These are phyloP conservation scores for Epizoanthus rinbou DNA, from an alignment of 92 coral and sea anemone genomes.

Conservation along the genomic window DNA sequence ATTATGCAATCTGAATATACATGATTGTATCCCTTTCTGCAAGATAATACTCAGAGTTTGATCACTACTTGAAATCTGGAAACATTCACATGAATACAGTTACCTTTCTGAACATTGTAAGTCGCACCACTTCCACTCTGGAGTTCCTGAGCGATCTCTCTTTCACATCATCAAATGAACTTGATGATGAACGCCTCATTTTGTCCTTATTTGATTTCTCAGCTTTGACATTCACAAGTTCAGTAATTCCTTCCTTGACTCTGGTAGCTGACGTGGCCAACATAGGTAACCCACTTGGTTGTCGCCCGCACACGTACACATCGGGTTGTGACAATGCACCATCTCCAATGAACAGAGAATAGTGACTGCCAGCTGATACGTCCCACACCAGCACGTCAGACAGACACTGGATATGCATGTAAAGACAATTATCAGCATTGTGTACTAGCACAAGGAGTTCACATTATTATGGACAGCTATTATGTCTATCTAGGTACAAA, in stretches of 20 bases:
- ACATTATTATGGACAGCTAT: too few relatives aligned
- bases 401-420: slow-evolving; percentile 66
- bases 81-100: background rate
- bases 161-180: slow-evolving; percentile 86
- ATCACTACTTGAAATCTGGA: too few relatives aligned
- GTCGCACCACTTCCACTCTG: slow-evolving; percentile 81
- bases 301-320: slow-evolving; percentile 98
- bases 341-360: slow-evolving; percentile 93
- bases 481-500: too few relatives aligned
- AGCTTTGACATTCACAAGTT: slow-evolving; percentile 45
- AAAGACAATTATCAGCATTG: too few relatives aligned
- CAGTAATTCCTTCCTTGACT: slow-evolving; percentile 57
- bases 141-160: slow-evolving; percentile 78
- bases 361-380: slow-evolving; percentile 98
- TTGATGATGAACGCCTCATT: slow-evolving; percentile 54
- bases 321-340: slow-evolving; percentile 83
- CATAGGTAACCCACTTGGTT: slow-evolving; percentile 89
- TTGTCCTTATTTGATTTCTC: slow-evolving; percentile 43
- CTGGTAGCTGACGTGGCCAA: slow-evolving; percentile 84
- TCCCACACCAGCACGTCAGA: slow-evolving; percentile 98
- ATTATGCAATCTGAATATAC: too few relatives aligned
- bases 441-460: too few relatives aligned
- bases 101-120: slow-evolving; percentile 87
- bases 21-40: too few relatives aligned
- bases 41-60: too few relatives aligned